Conservation (phyloP, 2,888 invertebrate genomes). For the Microplitis deprimator region DNA sequence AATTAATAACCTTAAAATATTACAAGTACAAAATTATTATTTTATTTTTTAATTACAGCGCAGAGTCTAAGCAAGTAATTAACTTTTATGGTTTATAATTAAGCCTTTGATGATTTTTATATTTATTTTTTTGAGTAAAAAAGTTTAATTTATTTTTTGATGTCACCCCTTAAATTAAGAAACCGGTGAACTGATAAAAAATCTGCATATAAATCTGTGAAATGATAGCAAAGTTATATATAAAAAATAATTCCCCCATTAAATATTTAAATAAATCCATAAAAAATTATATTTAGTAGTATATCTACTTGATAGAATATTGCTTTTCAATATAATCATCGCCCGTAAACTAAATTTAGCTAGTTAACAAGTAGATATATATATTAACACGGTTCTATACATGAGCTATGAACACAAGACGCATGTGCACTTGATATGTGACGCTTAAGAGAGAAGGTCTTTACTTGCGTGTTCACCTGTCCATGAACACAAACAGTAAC, state of each 20-base stretch:
- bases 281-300: not conserved
- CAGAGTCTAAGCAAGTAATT: too few relatives aligned
- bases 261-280: not conserved
- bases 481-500: constrained; percentile 51
- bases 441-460: constrained; percentile 21
- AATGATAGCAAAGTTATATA: too few relatives aligned
- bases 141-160: too few relatives aligned
- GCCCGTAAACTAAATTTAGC: not conserved
- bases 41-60: too few relatives aligned
- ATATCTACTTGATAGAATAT: not conserved
- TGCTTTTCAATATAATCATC: not conserved
- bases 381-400: not conserved
- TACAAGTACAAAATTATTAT: too few relatives aligned
- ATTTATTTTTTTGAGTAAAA: too few relatives aligned
- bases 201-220: too few relatives aligned
- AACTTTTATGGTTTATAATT: too few relatives aligned
- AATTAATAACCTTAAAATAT: not conserved
- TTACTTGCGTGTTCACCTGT: constrained; percentile 54
- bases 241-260: too few relatives aligned
- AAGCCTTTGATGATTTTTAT: too few relatives aligned
- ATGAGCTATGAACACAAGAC: not conserved
- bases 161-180: too few relatives aligned
- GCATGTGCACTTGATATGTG: not conserved
- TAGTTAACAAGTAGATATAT: not conserved
- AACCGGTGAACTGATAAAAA: too few relatives aligned